Base-by-base conservation (phyloP, 2,888 invertebrate species). In the Glyphotaelius pellucidus region DNA sequence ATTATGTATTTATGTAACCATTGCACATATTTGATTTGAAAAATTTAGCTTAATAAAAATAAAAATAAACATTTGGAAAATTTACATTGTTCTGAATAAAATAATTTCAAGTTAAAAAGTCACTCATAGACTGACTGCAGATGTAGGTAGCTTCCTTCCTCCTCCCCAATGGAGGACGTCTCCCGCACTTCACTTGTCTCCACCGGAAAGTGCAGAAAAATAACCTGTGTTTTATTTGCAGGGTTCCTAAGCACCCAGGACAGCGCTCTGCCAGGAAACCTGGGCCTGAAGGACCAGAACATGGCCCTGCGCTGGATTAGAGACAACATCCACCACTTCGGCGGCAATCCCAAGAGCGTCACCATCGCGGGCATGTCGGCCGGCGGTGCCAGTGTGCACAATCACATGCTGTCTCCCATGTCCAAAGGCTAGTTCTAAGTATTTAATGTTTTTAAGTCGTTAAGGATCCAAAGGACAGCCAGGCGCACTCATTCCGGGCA, bases 161-260 rank as follows among this genome's bases (percentile, higher is more conserved):
- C 15, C 15, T 47, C 47, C 47, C 15, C 15, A 47, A 15, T 3
- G 3, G 47, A 47, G 14, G 47, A 47, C 47, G 3, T 15, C 47
- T 47, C 2, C 47, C 0, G 14, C 9, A 5, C 52, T 52, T 15
- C 19, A 19, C 19, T 14, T 52, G 5, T 19, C 47, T 47, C 15
- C 47, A 47, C 4, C 1, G 47, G 47, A 15, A 67, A 19, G 1
- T 67, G 52, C 14, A 19, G 25, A 19, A 19, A 67, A 19, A 67
- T 3, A 25, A 19, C 7, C 5, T 15, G 25, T 67, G 9, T 25
- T 67, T 9, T 67, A 25, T 32, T 93, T 91, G n/a, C 94, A 97
- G 98, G 98, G 87, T 98, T 98, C 94, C 95, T 98, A 0, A 98
- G 97, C 94, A 98, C 98, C 0, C 98, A 97, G 79, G 98, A 98